Conservation (phyloP, 2,797 vertebrate genomes). For the Tangara arthus region DNA sequence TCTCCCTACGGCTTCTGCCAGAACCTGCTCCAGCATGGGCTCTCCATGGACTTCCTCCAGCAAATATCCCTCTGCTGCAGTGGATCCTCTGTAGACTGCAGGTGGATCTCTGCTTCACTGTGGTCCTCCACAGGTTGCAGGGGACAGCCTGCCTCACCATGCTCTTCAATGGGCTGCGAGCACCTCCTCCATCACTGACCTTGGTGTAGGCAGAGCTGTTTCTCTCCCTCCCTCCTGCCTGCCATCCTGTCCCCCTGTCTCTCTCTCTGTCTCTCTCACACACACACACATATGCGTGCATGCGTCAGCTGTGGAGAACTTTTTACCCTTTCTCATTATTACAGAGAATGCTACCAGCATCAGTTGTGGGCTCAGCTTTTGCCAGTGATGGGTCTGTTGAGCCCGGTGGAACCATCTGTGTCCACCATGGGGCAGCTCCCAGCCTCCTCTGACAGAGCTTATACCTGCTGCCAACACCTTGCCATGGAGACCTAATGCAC, state of each 20-base stretch:
- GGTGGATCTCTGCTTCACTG: rapidly evolving
- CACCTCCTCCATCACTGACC: not conserved
- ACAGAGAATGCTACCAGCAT: not conserved
- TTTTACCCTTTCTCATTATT: not conserved
- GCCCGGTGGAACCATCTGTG: not conserved
- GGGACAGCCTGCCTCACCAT: not conserved
- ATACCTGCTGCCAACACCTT: not conserved
- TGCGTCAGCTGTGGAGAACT: not conserved
- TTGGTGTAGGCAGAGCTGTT: not conserved
- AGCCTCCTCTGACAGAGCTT: not conserved
- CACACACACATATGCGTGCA: rapidly evolving
- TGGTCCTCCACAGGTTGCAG: not conserved
- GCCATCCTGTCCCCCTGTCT: rapidly evolving
- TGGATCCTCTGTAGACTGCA: not conserved
- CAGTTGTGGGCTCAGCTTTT: not conserved
- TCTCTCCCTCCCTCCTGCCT: not conserved
- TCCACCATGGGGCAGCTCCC: not conserved
- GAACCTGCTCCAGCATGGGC: not conserved
- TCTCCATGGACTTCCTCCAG: not conserved
- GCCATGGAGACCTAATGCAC: not conserved
- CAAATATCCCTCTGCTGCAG: not conserved
- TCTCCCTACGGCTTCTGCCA: not conserved
- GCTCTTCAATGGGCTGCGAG: not conserved
- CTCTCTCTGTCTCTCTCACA: no score
- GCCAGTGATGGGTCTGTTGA: not conserved